These are phyloP conservation scores for Drosophila atroscutellata DNA, from an alignment of 2,888 invertebrate species.

Conservation along the genomic window DNA sequence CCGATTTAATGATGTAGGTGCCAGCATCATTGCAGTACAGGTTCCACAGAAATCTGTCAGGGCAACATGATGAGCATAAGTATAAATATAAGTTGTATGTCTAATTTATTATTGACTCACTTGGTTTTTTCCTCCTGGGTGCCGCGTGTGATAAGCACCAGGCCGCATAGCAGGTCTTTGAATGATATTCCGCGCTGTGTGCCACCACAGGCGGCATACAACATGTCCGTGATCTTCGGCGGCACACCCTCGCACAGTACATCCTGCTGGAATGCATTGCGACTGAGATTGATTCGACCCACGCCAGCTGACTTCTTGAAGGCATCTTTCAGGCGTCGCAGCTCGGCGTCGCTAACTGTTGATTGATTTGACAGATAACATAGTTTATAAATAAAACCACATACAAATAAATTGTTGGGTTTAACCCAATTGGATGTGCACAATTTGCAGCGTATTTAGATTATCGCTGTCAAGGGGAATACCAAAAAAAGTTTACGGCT, in stretches of 20 bases:
- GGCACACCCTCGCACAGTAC: conserved; percentile 95
- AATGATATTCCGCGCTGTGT: conserved; percentile 92
- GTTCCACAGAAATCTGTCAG: conserved; percentile 91
- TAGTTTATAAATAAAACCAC: conserved; percentile 5
- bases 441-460: conserved; percentile 17
- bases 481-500: conserved; percentile 30
- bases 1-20: conserved; percentile 90
- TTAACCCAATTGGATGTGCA: conserved; percentile 16
- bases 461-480: conserved; percentile 12
- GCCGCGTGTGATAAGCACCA: conserved; percentile 94
- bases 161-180: conserved; percentile 93
- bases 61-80: background rate
- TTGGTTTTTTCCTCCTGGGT: conserved; percentile 93
- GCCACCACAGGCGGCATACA: conserved; percentile 94
- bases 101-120: conserved; percentile 46
- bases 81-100: background rate
- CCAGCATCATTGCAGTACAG: conserved; percentile 93
- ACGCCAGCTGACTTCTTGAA: conserved; percentile 93
- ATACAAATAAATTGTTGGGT: conserved; percentile 18
- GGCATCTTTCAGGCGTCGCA: conserved; percentile 93
- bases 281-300: conserved; percentile 89
- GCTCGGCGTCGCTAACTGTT: conserved; percentile 92
- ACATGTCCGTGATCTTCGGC: conserved; percentile 91
- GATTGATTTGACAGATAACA: conserved; percentile 1
- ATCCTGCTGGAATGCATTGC: conserved; percentile 92